Base-by-base conservation (phyloP, 2,113 vertebrate species). In the Brachypteracias leptosomus region DNA sequence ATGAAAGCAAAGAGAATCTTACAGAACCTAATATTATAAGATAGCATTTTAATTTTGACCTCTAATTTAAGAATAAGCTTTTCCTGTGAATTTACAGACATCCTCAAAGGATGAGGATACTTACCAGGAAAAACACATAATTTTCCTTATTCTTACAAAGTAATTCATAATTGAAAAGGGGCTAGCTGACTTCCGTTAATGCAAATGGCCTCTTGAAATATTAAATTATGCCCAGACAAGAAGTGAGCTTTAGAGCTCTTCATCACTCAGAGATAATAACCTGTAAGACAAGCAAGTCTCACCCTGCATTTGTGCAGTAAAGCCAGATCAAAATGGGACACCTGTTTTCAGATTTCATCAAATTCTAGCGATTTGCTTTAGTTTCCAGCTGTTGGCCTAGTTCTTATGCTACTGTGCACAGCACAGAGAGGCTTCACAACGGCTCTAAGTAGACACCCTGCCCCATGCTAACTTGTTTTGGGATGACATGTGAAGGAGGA, bases 121-220 rank as follows among this genome's bases (percentile, higher is more conserved):
- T 90, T 91, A 67, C 35, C 67, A 95, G 72, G 68, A 71, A 94
- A 95, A 94, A 31, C 46, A 91, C n/a, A 46, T 80, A 16, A 71
- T 96, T 94, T 95, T 90, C 76, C 92, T 93, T 90, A 89, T 42
- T 93, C 90, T 75, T 68, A 78, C 6, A 3, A 58, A 75, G 93
- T 57, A 81, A 94, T 93, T 90, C 9, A 92, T 96, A 93, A 95
- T 92, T 94, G 90, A 94, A 95, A 55, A 92, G 77, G 81, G 88
- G 63, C 85, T 92, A 88, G 83, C 96, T 92, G 86, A 78, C 93
- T 94, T 96, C 93, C 82, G 88, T 88, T 96, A 94, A 94, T 89
- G 88, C 86, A 96, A 95, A 96, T 92, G 83, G 85, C 49, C 65
- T 95, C 87, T 59, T 96, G 83, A 97, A 96, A 97, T 94, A 97